A percentile compares a stretch with the other conserved stretches of the same genome.
These are phyloP conservation scores for Ophion slaviceki DNA, from an alignment of 2,888 invertebrate species.

Conservation along the genomic window DNA sequence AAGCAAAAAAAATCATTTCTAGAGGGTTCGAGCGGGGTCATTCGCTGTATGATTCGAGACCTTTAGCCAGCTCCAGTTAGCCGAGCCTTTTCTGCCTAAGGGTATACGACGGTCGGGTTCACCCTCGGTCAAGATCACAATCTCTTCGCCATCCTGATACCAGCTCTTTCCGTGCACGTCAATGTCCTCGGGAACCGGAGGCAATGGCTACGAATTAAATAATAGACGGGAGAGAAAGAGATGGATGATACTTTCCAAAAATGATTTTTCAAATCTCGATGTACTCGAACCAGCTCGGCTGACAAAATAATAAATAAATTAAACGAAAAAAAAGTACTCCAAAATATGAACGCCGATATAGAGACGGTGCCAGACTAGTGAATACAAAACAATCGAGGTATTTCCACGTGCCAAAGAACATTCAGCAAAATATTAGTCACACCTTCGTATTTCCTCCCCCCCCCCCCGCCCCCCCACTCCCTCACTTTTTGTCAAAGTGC, in stretches of 20 bases:
- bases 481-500: conserved; percentile 24
- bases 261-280: not conserved
- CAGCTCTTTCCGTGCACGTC: conserved; percentile 84
- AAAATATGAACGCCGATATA: conserved; percentile 28
- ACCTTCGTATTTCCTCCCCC: not conserved
- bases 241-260: conserved; percentile 1
- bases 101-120: conserved; percentile 87
- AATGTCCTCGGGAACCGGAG: conserved; percentile 68
- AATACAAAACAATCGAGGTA: conserved; percentile 3
- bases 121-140: conserved; percentile 87
- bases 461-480: conserved; percentile 19
- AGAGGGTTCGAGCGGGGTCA: conserved; percentile 27
- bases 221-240: conserved; percentile 30
- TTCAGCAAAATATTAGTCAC: conserved; percentile 62
- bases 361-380: conserved; percentile 41
- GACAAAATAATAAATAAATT: not conserved
- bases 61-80: conserved; percentile 89
- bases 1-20: conserved; percentile 17
- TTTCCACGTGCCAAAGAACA: conserved; percentile 54
- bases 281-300: not conserved
- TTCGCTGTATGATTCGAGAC: conserved; percentile 78
- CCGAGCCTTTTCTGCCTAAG: conserved; percentile 86
- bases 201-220: conserved; percentile 73
- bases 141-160: conserved; percentile 85
- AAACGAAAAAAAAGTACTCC: not conserved